Evolutionary conservation across 1,140 invertebrate genomes (phyloP), one percentile per base, ranked within the genome.

Genomic region (Thalassaphorura encarpata): DNA sequence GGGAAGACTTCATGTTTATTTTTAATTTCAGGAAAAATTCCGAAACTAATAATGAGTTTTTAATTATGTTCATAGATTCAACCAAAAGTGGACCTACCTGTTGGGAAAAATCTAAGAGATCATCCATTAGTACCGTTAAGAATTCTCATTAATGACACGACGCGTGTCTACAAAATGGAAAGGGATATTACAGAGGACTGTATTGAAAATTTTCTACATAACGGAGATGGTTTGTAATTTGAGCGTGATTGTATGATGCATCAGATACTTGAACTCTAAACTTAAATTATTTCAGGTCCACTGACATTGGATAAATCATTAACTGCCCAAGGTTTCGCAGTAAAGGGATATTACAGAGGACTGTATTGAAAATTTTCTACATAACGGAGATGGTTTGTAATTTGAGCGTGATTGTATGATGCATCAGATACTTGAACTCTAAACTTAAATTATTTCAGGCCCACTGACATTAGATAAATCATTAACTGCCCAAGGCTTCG

Each of bases 41-140:
- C n/a, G n/a, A n/a, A n/a, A n/a, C n/a, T n/a, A n/a, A n/a, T n/a
- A n/a, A n/a, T n/a, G n/a, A n/a, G n/a, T n/a, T n/a, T n/a, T n/a
- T n/a, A n/a, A n/a, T n/a, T n/a, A n/a, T n/a, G n/a, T n/a, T n/a
- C n/a, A n/a, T n/a, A n/a, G n/a, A 36, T 36, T 36, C 33, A 36
- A n/a, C 33, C 33, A n/a, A 36, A 36, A n/a, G 11, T 11, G 11
- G n/a, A 21, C 26, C 43, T 6, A 26, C 53, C 15, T 62, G 75
- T 76, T 5, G 75, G 74, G 0, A 55, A 71, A 21, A 74, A 75
- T 59, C 66, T 76, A 16, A 71, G 73, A 56, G 75, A 29, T 24
- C 27, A 29, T 29, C 33, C 33, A 11, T n/a, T 36, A 11, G 33
- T 36, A n/a, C 33, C 33, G 11, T n/a, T 36, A 11, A 36, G n/a